Base-by-base conservation (phyloP, 2,797 vertebrate genomes). In the Gymnothorax reevesii region DNA sequence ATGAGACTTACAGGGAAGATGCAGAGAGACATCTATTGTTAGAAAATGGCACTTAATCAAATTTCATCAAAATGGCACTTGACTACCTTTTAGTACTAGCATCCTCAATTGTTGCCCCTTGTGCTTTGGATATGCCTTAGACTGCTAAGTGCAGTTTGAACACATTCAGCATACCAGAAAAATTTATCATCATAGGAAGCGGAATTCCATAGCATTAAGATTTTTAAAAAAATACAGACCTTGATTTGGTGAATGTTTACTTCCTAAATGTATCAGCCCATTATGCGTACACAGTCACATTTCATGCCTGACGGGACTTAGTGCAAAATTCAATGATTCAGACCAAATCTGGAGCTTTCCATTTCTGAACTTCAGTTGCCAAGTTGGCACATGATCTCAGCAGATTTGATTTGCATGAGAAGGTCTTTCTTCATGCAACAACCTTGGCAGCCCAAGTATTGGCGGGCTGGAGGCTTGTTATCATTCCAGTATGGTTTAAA, bases 381-480 rank as follows among this genome's bases (percentile, higher is more conserved):
- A 59, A 13, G 57, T 59, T 59, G 66, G 33, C 42, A 3, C 42
- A 52, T 33, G 20, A 52, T 77, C 73, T 4, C 73, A 49, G 73
- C 7, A n/a, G 15, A 52, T 20, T 15, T 17, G 13, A 15, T 52
- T 52, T 8, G 73, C 73, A 77, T 8, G 15, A 54, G 75, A 22
- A 15, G 1, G 49, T 1, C 75, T 7, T 79, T 79, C 75, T 79
- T 10, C 17, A 22, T 17, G 49, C 75, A 22, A n/a, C 49, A 49
- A 79, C 75, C 75, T 79, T 79, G 75, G 49, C 42, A 54, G 54
- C 7, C 75, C 8, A 20, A 22, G 57, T n/a, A 73, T 86, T 57
- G 20, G 57, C 20, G 4, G 15, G 84, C 57, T 49, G 20, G 52
- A 49, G 52, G 22, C 73, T 85, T 57, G 73, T 80, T 85, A 85